Percentiles rank a stretch among this genome's conserved stretches.
Evolutionary conservation across 1,140 invertebrate species (phyloP).

Genomic region (Eufriesea mexicana): DNA sequence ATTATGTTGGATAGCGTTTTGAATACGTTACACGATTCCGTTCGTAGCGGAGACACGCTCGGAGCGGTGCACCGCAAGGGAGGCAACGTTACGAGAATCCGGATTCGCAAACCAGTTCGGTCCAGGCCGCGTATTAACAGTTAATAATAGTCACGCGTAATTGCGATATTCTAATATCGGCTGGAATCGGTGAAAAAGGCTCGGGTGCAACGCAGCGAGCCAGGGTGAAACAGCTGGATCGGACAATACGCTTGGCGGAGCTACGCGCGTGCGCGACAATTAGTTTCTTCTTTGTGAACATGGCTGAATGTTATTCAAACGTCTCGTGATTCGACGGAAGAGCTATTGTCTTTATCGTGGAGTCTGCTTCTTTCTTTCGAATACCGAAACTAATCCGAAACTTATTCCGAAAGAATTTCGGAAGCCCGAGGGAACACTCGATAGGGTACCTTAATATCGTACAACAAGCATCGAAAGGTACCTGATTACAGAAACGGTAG

Average conservation of each 20-base stretch:
- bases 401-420: too few relatives aligned
- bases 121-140: constrained; percentile 22
- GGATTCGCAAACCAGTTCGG: constrained; percentile 44
- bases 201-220: not conserved
- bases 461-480: too few relatives aligned
- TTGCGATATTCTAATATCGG: constrained; percentile 42
- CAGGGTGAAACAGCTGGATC: not conserved
- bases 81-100: constrained; percentile 29
- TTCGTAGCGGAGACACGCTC: not conserved
- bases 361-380: too few relatives aligned
- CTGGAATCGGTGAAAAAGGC: not conserved
- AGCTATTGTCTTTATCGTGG: too few relatives aligned
- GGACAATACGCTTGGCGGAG: not conserved
- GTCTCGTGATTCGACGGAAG: too few relatives aligned
- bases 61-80: not conserved
- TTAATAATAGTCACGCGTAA: constrained; percentile 44
- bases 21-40: not conserved
- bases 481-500: too few relatives aligned
- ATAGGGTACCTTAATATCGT: too few relatives aligned
- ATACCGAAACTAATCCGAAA: too few relatives aligned
- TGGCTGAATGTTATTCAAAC: not conserved
- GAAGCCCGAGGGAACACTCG: too few relatives aligned
- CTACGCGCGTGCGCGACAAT: not conserved
- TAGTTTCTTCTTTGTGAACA: not conserved
- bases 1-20: not conserved